Evolutionary conservation across 30 jellyfish, hydroid and myxozoan species (phyloP), one percentile per base, ranked within the genome.

Genomic region (Nemopilema nomurai): DNA sequence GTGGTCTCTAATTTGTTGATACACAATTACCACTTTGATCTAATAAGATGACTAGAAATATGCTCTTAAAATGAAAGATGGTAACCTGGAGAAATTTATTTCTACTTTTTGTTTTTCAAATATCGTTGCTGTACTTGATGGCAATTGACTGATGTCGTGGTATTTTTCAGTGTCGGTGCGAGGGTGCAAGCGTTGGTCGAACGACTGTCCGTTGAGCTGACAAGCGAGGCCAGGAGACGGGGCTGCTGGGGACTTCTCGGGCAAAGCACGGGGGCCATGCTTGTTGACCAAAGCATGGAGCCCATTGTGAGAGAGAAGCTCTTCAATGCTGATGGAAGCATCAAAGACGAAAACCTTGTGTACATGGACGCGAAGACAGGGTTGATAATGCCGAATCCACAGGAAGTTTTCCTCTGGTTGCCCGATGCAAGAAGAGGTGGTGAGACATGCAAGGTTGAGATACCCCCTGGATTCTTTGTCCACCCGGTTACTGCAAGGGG

Each of bases 221-320:
- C 97, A 24, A 86, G 95, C 25, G 98, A 93, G 62, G 90, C 98
- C 28, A 93, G 93, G 71, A 69, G 98, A 23, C 84, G 98, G 6
- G 98, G 98, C 21, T 93, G 96, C 51, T 80, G 96, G 90, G 97
- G 98, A 24, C 85, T 93, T 53, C 95, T 93, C 28, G 94, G 97
- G 6, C 97, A 93, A 31, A 76, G 82, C 9, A 72, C 91, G 29
- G 98, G 98, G 28, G 97, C 89, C 18, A 32, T 93, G 79, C 62
- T 88, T 79, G 89, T 93, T 28, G 94, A 85, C 67, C 73, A 74
- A 21, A 62, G 66, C 62, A 97, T 90, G 67, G 88, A 77, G 62
- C 93, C 90, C 52, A 76, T 93, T 64, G 76, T 71, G 27, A 79
- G 97, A 52, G 98, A 93, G 69, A 30, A 85, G 31, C 53, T 93